Evolutionary conservation across 1,140 invertebrate species (phyloP).

Genomic region (Sogatella furcifera): DNA sequence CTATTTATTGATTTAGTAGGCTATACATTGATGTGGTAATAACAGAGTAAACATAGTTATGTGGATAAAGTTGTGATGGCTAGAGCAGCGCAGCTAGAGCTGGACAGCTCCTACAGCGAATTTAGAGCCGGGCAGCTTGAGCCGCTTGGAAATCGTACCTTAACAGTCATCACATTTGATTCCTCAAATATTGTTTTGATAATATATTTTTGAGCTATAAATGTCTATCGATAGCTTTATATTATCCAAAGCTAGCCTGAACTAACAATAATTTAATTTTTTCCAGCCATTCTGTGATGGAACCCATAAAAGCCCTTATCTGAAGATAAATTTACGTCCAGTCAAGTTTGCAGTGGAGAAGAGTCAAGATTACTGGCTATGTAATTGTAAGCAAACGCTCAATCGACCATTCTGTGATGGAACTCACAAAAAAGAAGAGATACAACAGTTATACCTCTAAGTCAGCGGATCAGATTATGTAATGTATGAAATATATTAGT

Average conservation of each 20-base stretch:
- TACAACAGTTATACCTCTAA: slow-evolving; percentile 36
- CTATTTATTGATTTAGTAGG: too few relatives aligned
- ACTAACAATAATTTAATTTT: slow-evolving; percentile 2
- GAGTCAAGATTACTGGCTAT: slow-evolving; percentile 93
- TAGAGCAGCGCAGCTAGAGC: too few relatives aligned
- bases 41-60: too few relatives aligned
- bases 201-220: too few relatives aligned
- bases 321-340: slow-evolving; percentile 52
- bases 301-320: slow-evolving; percentile 64
- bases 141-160: too few relatives aligned
- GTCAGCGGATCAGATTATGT: background rate
- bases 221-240: too few relatives aligned
- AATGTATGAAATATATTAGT: background rate
- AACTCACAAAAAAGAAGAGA: slow-evolving; percentile 64
- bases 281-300: slow-evolving; percentile 88
- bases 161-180: too few relatives aligned
- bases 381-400: slow-evolving; percentile 94
- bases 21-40: too few relatives aligned
- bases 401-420: slow-evolving; percentile 97
- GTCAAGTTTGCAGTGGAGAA: slow-evolving; percentile 73
- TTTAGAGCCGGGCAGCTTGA: too few relatives aligned
- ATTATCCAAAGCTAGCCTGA: background rate
- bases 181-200: too few relatives aligned
- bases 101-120: too few relatives aligned
- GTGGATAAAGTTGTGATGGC: too few relatives aligned